A percentile compares a stretch with the other conserved stretches of the same genome.
These are phyloP conservation scores for Melanaphis sacchari DNA, from an alignment of 1,140 invertebrate species.

Conservation along the genomic window DNA sequence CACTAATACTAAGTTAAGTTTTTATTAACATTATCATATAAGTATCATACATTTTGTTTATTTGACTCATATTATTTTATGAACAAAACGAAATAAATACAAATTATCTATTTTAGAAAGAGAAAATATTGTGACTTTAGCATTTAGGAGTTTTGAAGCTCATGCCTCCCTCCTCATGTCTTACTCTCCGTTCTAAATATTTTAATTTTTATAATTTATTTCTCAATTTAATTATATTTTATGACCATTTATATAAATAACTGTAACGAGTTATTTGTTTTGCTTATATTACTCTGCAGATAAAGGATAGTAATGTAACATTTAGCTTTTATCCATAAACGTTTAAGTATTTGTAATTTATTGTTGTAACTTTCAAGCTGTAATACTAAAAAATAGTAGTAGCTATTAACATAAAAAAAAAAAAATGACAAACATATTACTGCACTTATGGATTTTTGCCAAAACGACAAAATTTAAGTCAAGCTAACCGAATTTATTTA, in stretches of 20 bases:
- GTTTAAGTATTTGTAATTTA: not conserved
- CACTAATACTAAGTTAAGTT: not conserved
- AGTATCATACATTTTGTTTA: too few species aligned
- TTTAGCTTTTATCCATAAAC: not conserved
- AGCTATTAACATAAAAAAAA: not conserved
- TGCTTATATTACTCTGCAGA: not conserved
- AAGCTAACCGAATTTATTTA: not conserved
- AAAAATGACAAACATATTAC: not conserved
- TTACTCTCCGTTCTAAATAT: not conserved
- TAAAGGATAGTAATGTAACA: too few species aligned
- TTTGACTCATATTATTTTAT: not conserved
- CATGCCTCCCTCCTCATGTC: not conserved
- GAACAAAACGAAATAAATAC: not conserved
- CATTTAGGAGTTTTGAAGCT: not conserved
- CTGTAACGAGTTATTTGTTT: not conserved
- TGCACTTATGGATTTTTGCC: not conserved
- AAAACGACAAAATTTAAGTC: not conserved
- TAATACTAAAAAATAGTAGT: not conserved
- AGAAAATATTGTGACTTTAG: not conserved
- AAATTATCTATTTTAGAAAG: not conserved
- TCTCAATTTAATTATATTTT: not conserved
- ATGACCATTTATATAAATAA: not conserved
- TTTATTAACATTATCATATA: too few species aligned
- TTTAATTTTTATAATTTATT: not conserved
- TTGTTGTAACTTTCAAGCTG: not conserved